Evolutionary conservation across 2,888 invertebrate genomes (phyloP), one percentile per base, ranked within the genome.

Genomic region (Iphiclides podalirius): DNA sequence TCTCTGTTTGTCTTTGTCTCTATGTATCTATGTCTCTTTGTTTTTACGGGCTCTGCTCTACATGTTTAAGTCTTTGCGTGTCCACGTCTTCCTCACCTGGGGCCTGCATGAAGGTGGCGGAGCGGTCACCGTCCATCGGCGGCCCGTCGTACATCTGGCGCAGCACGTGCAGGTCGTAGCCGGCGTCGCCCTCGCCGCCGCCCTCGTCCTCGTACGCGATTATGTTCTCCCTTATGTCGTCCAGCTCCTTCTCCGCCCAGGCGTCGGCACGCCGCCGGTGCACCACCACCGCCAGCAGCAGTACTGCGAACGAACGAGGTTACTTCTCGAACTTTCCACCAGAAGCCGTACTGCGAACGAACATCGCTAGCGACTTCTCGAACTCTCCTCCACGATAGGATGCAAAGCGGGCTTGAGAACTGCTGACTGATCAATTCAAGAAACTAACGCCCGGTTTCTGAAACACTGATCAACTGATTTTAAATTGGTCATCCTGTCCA

Each of bases 161-260:
- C 13, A 98, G 90, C 2, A 96, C 95, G 54, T 94, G 94, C 51
- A 98, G 90, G 74, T 98, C 97, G 79, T 96, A 98, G 1, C 95
- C 95, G 1, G 98, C 96, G 73, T 99, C 99, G 0, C 97, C 97
- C 77, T 99, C 97, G 72, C 99, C 99, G 72, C 98, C 98, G 11
- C 99, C 99, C 79, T 99, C 99, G 67, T 99, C 98, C 70, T 98
- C 97, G 70, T 99, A 99, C 63, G 97, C 96, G 63, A 99, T 96
- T 54, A 99, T 98, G 66, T 97, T 99, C 78, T 99, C 99, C 52
- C 98, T 90, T 23, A 98, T 97, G 71, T 99, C 98, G 68, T 99
- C 98, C 59, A 97, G 93, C 64, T 98, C 97, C 71, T 96, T 96
- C 70, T 95, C 95, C 34, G 95, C 94, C 89, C 96, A 93, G 48